These are phyloP conservation scores for Phaonia tiefii DNA, from an alignment of 2,888 invertebrate genomes.

Conservation along the genomic window DNA sequence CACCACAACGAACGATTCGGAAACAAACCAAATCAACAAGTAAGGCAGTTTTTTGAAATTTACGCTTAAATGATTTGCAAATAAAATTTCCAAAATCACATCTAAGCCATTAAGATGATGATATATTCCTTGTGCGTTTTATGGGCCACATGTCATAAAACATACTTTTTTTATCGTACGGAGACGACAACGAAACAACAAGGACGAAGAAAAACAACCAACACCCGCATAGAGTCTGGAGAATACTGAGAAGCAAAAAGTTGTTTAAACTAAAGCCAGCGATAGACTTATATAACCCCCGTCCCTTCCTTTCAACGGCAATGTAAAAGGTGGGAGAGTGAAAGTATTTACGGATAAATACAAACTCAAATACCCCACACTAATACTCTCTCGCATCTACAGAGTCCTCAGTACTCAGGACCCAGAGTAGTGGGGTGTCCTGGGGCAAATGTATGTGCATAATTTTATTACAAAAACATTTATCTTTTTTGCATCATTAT, in stretches of 20 bases:
- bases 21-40: constrained; percentile 59
- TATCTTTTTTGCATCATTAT: constrained; percentile 73
- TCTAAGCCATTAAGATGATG: constrained; percentile 67
- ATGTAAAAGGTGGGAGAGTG: constrained; percentile 50
- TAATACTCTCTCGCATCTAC: not conserved
- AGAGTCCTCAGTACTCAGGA: not conserved
- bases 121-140: constrained; percentile 63
- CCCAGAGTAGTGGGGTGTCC: not conserved
- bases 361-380: constrained; percentile 46
- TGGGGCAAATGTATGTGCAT: constrained; percentile 70
- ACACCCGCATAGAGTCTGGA: not conserved
- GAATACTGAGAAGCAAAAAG: not conserved
- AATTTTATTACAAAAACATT: constrained; percentile 78
- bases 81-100: constrained; percentile 67
- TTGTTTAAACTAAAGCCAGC: constrained; percentile 22
- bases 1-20: constrained; percentile 28
- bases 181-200: constrained; percentile 30
- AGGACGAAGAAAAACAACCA: not conserved
- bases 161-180: constrained; percentile 55
- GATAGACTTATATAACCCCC: not conserved
- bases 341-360: constrained; percentile 56
- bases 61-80: constrained; percentile 66
- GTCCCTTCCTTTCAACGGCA: not conserved
- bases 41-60: constrained; percentile 55
- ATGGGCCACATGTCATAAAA: constrained; percentile 67